Base-by-base conservation (phyloP, 2,113 vertebrate genomes). In the Athene noctua region DNA sequence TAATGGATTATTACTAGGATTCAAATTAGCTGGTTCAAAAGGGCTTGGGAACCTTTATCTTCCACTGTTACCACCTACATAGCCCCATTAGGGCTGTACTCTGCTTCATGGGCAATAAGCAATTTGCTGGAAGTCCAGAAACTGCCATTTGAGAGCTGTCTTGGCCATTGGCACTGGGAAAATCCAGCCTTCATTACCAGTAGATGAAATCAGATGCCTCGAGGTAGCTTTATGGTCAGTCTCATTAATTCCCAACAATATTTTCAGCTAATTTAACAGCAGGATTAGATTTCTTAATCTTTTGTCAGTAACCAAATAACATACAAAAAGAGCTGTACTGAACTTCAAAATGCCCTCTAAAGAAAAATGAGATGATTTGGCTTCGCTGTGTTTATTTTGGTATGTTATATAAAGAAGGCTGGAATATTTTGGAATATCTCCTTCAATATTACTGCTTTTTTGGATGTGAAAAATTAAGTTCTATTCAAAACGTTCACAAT, bases 401-500 rank as follows among this genome's bases (percentile, higher is more conserved):
- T 80, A 22, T 2, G 0, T 38, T 81, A 20, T 23, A 29, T 44
- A 54, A 65, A 81, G 51, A 44, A 78, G 46, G 63, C n/a, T 70
- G 94, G 71, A 80, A 70, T 86, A 58, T 67, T 88, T 38, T 80
- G 68, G 72, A 67, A 51, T 49, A 46, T 36, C 22, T 86, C 70
- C 73, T 74, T 55, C 61, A 30, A 11, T 59, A 72, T 70, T 74
- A 61, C 63, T 52, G 62, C 26, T 84, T 86, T 96, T 96, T 74
- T 68, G 38, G 63, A 86, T 3, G 40, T 36, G 65, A 63, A 67
- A 47, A 84, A 61, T 88, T 63, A 70, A 78, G 16, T 36, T 52
- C 84, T 81, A 47, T 85, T 94, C 83, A 84, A 88, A 96, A 57
- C 20, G 32, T 86, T 91, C 65, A 47, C 80, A 82, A 6, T 55